Base-by-base conservation (phyloP, 2,888 invertebrate species). In the Eilema sororculum region DNA sequence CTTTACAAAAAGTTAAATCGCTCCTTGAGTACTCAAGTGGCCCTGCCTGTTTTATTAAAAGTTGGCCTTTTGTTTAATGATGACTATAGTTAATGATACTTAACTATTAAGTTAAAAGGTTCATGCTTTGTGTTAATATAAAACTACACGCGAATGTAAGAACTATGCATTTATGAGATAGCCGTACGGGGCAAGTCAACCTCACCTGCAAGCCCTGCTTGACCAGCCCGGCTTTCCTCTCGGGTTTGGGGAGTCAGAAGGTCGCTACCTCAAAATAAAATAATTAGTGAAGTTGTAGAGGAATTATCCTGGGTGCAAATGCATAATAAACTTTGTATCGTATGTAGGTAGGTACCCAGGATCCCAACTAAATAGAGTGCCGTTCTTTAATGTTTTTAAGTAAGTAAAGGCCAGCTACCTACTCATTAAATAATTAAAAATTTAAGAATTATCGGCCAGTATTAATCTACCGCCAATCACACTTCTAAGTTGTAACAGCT, bases 1-100 rank as follows among this genome's bases (percentile, higher is more conserved):
- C 93, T 95, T 94, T 92, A 92, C 87, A 91, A 93, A 93, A 93
- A 94, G 92, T 94, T 92, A 94, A 94, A 93, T 92, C 87, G 89
- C 87, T 90, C 80, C 86, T 89, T 86, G 83, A 89, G 79, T 84
- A 78, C 84, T 87, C 79, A 81, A 90, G 87, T 85, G 82, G 76
- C 74, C 78, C 72, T 80, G 79, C 78, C 82, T 85, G 80, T 87
- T 91, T 86, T 83, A 85, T 84, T 89, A 88, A 87, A 88, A 80
- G 85, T 85, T 83, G 83, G 77, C 73, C 86, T 88, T 86, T 89
- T 92, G 89, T 87, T 88, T 87, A 81, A 78, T 81, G 68, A 67
- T 68, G 81, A 88, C 82, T 83, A 82, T 83, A 82, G 84, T 86
- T 84, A 79, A 88, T 84, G 86, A 75, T 83, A 76, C 71, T 79